A percentile compares a stretch with the other conserved stretches of the same genome.
phyloP scores from a whole-genome alignment of 35 echinoderm and acorn worm species.

The Apostichopus parvimensis region DNA sequence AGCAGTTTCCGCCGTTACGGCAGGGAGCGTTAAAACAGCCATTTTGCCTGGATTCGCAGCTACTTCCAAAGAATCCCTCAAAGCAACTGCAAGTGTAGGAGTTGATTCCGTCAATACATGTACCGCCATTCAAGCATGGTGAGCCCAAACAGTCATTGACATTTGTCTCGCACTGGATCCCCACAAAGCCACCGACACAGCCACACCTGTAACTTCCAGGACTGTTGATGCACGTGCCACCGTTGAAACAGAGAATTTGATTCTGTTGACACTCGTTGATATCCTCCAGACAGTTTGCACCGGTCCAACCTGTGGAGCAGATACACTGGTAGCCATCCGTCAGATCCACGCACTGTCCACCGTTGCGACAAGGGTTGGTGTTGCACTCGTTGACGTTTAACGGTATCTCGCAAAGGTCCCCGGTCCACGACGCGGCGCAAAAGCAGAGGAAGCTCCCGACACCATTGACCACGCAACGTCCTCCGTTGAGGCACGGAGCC shows the following conservation, averaged over 20 bases:
- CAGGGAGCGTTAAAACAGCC: constrained; percentile 20
- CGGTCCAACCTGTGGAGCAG: constrained; percentile 11
- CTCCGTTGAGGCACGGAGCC: constrained; percentile 52
- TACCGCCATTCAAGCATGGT: constrained; percentile 65
- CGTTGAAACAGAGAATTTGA: constrained; percentile 36
- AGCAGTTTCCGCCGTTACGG: constrained; percentile 56
- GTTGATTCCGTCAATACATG: constrained; percentile 51
- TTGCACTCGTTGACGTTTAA: constrained; percentile 52
- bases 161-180: constrained; percentile 56
- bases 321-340: background rate
- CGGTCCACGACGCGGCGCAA: constrained; percentile 9
- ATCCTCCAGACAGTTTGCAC: constrained; percentile 37
- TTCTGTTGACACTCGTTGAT: constrained; percentile 32
- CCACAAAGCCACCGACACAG: constrained; percentile 37
- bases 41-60: background rate
- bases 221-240: constrained; percentile 59
- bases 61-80: constrained; percentile 19
- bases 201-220: constrained; percentile 9
- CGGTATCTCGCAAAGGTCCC: constrained; percentile 31
- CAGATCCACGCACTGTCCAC: constrained; percentile 55
- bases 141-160: constrained; percentile 34
- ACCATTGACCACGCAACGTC: constrained; percentile 41
- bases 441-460: background rate
- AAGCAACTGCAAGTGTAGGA: constrained; percentile 28
- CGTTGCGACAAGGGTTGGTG: constrained; percentile 50